phyloP scores from a whole-genome alignment of 1,140 invertebrate species.

The Aradophagus sp. region DNA sequence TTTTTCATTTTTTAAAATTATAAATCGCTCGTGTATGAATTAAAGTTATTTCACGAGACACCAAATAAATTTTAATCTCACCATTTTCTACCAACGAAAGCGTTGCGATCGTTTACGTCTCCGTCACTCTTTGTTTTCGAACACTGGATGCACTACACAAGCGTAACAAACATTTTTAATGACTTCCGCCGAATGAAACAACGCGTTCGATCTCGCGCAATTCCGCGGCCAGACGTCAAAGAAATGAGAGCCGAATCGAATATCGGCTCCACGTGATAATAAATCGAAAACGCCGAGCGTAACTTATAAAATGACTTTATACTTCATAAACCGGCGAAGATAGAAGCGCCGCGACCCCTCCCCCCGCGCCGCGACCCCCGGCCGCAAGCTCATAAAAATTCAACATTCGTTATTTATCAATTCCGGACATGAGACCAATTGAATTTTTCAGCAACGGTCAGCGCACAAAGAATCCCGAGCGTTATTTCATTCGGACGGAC shows the following conservation, averaged over 20 bases:
- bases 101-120: too few relatives aligned
- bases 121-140: too few relatives aligned
- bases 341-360: slow-evolving; percentile 7
- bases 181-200: too few relatives aligned
- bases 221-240: too few relatives aligned
- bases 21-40: too few relatives aligned
- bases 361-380: neutral
- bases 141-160: too few relatives aligned
- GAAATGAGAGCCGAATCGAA: slow-evolving; percentile 6
- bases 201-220: too few relatives aligned
- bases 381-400: slow-evolving; percentile 35
- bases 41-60: too few relatives aligned
- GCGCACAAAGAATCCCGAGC: slow-evolving; percentile 30
- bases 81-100: too few relatives aligned
- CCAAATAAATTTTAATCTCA: too few relatives aligned
- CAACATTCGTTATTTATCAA: slow-evolving; percentile 54
- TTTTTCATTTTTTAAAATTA: too few relatives aligned
- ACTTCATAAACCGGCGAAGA: slow-evolving; percentile 45
- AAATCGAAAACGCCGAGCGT: slow-evolving; percentile 29
- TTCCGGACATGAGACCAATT: slow-evolving; percentile 50
- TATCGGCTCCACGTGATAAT: slow-evolving; percentile 30
- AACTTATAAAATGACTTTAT: slow-evolving; percentile 39
- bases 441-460: slow-evolving; percentile 53
- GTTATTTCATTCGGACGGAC: slow-evolving; percentile 49
- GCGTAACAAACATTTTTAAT: too few relatives aligned